Evolutionary conservation across 2,888 invertebrate genomes (phyloP).

Genomic region (Brenthis ino): DNA sequence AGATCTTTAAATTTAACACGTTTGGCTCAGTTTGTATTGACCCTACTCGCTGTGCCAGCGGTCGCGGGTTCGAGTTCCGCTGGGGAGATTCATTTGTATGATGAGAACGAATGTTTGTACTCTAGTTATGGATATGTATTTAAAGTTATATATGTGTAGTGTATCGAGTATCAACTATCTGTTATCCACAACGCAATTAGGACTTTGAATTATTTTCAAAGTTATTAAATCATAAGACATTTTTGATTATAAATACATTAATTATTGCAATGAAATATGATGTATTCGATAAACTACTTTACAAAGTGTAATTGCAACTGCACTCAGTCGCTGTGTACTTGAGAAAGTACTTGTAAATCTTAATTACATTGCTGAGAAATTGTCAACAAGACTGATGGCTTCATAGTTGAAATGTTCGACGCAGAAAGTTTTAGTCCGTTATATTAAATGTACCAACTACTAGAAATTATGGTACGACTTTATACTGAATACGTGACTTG

Average conservation of each 20-base stretch:
- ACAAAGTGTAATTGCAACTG: constrained; percentile 50
- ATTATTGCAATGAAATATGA: constrained; percentile 27
- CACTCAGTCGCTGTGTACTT: constrained; percentile 53
- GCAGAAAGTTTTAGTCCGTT: constrained; percentile 13
- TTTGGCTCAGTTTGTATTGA: no score
- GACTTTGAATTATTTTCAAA: background rate
- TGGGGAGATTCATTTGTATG: no score
- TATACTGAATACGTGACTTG: constrained; percentile 7
- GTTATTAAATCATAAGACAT: constrained; percentile 1
- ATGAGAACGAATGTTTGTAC: no score
- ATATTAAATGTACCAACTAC: background rate
- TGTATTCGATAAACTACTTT: constrained; percentile 53
- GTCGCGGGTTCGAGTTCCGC: no score
- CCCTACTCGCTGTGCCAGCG: no score
- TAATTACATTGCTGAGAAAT: constrained; percentile 40
- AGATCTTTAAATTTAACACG: no score
- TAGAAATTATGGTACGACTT: constrained; percentile 5
- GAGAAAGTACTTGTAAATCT: constrained; percentile 43
- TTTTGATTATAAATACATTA: constrained; percentile 1
- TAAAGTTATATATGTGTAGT: no score
- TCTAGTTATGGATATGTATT: no score
- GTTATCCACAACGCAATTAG: no score
- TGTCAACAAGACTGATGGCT: constrained; percentile 28
- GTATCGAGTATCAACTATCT: no score
- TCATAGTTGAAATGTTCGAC: constrained; percentile 26